These are phyloP conservation scores for Xyrichtys novacula DNA, from an alignment of 2,797 vertebrate species.

Conservation along the genomic window DNA sequence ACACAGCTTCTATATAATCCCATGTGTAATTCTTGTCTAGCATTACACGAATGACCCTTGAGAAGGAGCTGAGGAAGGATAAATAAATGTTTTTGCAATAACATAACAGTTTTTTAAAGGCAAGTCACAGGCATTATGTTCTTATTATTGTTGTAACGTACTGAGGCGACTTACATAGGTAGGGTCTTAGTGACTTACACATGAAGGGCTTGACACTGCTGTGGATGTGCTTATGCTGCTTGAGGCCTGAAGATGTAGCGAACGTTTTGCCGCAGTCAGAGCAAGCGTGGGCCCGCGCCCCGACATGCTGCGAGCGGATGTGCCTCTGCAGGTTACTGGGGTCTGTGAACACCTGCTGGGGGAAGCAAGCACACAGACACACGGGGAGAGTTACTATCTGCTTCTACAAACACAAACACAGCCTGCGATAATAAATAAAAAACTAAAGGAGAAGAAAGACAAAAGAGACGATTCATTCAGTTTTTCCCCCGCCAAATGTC, in stretches of 20 bases:
- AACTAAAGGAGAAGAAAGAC: no score
- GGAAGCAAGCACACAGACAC: constrained; percentile 84
- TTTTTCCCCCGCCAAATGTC: constrained; percentile 55
- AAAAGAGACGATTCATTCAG: background rate
- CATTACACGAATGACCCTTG: constrained; percentile 39
- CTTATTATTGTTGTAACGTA: constrained; percentile 75
- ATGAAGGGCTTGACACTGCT: constrained; percentile 99
- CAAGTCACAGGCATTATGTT: constrained; percentile 68
- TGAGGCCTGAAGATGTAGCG: constrained; percentile 99
- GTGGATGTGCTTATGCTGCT: constrained; percentile 99
- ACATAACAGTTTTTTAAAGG: constrained; percentile 56
- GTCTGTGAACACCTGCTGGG: constrained; percentile 99
- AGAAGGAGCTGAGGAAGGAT: constrained; percentile 52
- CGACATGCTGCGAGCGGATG: constrained; percentile 99
- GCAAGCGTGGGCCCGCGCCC: constrained; percentile 97
- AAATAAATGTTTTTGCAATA: constrained; percentile 42
- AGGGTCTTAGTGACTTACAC: constrained; percentile 97
- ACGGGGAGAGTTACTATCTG: constrained; percentile 73
- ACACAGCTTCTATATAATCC: constrained; percentile 29
- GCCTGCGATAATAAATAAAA: no score
- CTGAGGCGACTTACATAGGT: constrained; percentile 89
- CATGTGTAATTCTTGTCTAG: constrained; percentile 46
- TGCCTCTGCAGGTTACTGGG: constrained; percentile 99
- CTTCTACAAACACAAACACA: constrained; percentile 9
- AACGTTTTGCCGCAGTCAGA: constrained; percentile 99